Conservation (phyloP, 2,113 vertebrate genomes). For the Pungitius pungitius region DNA sequence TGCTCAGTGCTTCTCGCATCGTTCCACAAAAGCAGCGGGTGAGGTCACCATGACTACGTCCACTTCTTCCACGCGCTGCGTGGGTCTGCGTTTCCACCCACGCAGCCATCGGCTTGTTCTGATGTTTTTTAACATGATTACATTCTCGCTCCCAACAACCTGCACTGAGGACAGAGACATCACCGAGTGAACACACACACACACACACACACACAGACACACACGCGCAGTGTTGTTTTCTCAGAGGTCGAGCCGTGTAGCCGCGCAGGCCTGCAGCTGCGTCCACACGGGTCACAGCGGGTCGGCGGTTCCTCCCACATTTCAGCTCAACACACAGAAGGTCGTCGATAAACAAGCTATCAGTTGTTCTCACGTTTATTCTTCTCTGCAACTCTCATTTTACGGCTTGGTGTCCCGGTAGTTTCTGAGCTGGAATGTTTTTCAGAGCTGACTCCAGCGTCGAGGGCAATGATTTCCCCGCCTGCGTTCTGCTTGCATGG, state of each 20-base stretch:
- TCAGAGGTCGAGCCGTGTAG: conserved; percentile 5
- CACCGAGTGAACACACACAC: neutral
- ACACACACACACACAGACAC: neutral
- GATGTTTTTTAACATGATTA: no score
- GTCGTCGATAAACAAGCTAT: conserved; percentile 31
- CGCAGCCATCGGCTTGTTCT: neutral
- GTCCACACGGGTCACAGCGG: conserved; percentile 58
- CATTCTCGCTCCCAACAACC: no score
- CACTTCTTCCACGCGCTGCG: no score
- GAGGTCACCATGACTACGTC: no score
- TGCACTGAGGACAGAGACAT: no score
- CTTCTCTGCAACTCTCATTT: neutral
- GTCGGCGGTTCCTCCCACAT: conserved; percentile 28
- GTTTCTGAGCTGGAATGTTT: neutral
- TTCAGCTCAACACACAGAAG: conserved; percentile 16
- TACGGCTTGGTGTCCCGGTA: neutral
- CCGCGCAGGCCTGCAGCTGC: conserved; percentile 50
- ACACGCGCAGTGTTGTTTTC: neutral
- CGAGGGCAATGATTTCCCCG: neutral
- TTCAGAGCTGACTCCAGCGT: neutral
- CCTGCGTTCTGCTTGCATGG: neutral
- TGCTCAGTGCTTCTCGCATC: no score
- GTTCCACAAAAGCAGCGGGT: no score
- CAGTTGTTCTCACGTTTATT: neutral
- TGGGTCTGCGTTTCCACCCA: no score